Conservation (phyloP, 1,140 invertebrate species). For the Phenacoccus solenopsis region DNA sequence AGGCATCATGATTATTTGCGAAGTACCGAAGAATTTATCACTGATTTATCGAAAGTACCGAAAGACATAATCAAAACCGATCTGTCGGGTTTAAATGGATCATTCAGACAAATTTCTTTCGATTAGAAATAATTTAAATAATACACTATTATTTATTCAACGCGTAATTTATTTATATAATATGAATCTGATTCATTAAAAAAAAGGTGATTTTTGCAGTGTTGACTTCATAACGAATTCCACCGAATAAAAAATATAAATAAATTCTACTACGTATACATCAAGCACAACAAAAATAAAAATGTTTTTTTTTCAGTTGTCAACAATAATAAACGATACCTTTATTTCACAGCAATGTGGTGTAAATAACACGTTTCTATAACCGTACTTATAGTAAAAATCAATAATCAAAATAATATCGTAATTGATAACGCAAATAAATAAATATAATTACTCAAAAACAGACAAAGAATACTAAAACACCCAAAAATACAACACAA, state of each 20-base stretch:
- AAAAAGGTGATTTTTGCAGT: too few species aligned
- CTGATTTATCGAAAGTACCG: neutral
- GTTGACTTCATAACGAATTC: too few species aligned
- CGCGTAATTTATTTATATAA: neutral
- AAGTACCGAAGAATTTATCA: neutral
- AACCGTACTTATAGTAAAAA: neutral
- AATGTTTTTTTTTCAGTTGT: too few species aligned
- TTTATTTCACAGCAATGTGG: neutral
- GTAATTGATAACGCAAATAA: neutral
- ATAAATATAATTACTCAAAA: neutral
- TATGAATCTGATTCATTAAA: neutral
- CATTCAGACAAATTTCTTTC: neutral
- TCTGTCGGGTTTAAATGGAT: neutral
- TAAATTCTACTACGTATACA: too few species aligned
- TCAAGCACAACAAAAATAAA: too few species aligned
- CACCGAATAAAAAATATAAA: too few species aligned
- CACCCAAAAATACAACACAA: conserved; percentile 85
- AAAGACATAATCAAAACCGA: neutral
- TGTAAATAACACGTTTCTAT: neutral
- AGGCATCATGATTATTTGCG: neutral
- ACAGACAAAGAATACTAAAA: conserved; percentile 48
- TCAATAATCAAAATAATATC: too few species aligned
- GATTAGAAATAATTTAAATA: neutral
- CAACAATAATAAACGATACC: neutral
- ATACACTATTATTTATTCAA: neutral